These are phyloP conservation scores for Myocastor coypus DNA, from an alignment of 2,113 vertebrate genomes.

Conservation along the genomic window DNA sequence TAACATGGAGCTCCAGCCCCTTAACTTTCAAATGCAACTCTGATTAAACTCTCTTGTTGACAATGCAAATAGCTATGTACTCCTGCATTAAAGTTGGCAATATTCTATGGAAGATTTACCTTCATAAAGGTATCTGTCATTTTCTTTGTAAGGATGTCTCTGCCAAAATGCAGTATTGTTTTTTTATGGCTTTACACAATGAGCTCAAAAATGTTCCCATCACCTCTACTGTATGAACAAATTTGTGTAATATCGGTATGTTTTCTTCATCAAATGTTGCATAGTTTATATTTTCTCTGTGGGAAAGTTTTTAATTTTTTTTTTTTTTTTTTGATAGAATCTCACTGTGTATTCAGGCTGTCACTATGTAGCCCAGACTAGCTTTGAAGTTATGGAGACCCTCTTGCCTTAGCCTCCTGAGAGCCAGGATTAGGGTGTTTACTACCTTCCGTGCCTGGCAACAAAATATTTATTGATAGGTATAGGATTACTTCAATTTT, in stretches of 20 bases:
- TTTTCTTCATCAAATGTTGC: background rate
- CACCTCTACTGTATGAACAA: background rate
- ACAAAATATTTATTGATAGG: background rate
- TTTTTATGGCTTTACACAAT: background rate
- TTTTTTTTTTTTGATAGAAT: background rate
- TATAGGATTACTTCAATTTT: background rate
- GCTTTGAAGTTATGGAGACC: background rate
- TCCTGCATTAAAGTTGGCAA: background rate
- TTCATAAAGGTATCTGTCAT: background rate
- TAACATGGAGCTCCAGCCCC: background rate
- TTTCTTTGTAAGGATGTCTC: background rate
- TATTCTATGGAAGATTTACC: background rate
- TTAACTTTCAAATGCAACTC: background rate
- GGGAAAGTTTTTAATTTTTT: background rate
- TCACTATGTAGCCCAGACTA: background rate
- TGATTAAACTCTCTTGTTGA: background rate
- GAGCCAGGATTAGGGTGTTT: background rate
- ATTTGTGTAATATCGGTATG: background rate
- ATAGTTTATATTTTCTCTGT: conserved; percentile 3
- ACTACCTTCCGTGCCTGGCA: background rate
- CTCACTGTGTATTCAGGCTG: background rate
- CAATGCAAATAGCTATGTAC: too few relatives aligned
- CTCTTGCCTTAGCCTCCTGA: background rate
- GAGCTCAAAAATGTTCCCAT: background rate
- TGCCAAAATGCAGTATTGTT: background rate